Conservation (phyloP, 2,888 invertebrate genomes). For the Noctua fimbriata region DNA sequence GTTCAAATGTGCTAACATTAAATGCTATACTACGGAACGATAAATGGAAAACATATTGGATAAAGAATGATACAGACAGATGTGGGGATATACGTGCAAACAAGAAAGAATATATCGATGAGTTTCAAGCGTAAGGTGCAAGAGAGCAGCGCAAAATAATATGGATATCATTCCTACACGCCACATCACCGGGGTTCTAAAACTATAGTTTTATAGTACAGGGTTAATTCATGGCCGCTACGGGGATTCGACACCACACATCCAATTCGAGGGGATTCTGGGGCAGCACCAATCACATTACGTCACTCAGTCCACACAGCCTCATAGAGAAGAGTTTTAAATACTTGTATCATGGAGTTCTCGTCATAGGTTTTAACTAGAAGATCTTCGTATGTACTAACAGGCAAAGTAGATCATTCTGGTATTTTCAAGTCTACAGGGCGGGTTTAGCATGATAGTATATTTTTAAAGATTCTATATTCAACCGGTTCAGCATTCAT, state of each 20-base stretch:
- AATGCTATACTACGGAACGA: constrained; percentile 74
- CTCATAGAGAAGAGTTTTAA: constrained; percentile 80
- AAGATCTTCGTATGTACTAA: constrained; percentile 45
- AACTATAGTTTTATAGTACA: constrained; percentile 72
- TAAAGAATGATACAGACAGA: constrained; percentile 66
- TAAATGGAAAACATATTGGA: constrained; percentile 70
- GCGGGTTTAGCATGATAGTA: constrained; percentile 46
- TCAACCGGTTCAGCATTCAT: constrained; percentile 51
- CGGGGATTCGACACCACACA: constrained; percentile 84
- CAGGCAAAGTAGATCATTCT: constrained; percentile 56
- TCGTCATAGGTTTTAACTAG: constrained; percentile 41
- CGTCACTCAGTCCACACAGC: constrained; percentile 84
- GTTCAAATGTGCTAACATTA: constrained; percentile 75
- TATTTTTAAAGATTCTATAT: constrained; percentile 32
- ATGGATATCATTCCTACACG: constrained; percentile 76
- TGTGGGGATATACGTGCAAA: constrained; percentile 76
- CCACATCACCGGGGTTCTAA: constrained; percentile 81
- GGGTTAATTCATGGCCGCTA: constrained; percentile 81
- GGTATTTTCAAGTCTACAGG: constrained; percentile 57
- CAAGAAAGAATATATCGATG: constrained; percentile 69
- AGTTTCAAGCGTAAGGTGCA: constrained; percentile 78
- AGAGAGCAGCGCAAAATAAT: constrained; percentile 80
- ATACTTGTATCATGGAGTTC: constrained; percentile 43
- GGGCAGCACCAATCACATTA: constrained; percentile 90
- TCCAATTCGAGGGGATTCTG: constrained; percentile 83